Evolutionary conservation across 2,888 invertebrate species (phyloP), one percentile per base, ranked within the genome.

Genomic region (Aphidoletes aphidimyza): DNA sequence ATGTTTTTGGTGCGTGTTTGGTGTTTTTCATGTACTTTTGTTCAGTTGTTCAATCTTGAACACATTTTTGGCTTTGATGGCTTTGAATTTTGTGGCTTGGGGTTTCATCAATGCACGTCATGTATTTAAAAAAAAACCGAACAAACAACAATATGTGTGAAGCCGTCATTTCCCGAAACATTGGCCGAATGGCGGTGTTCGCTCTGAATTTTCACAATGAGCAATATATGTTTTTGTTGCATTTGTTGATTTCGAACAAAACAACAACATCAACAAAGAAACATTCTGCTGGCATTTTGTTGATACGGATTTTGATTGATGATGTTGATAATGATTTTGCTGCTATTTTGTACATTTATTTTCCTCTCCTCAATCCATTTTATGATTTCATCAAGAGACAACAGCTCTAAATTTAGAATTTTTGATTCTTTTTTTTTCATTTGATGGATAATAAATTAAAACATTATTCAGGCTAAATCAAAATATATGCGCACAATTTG

Each of bases 291-390:
- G 69, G 34, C 69, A 69, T 69, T 69, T 69, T 14, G 69, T 69
- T 69, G 69, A 69, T 69, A 69, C 34, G 30, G 30, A 1, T 69
- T 47, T 69, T 69, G 69, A 69, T 69, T 69, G 69, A 69, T 69
- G 69, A 69, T 69, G 34, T 69, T 69, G 69, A 69, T 69, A 69
- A 69, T 69, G 69, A 69, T 69, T 69, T 69, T 69, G 69, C 69
- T 69, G 69, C n/a, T 69, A 30, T 69, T 69, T 69, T 34, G 2
- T 30, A 1, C 14, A 5, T 69, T 5, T 69, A 5, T 54, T 14
- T 22, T 14, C 9, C 9, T 54, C 54, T 54, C 54, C 47, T 14
- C 17, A 17, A 2, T 54, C 54, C 3, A 54, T 54, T 54, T 54
- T 54, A 9, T 22, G 54, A 54, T 54, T 54, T 54, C 54, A 54